These are phyloP conservation scores for Mixornis gularis DNA, from an alignment of 2,113 vertebrate genomes.

Conservation along the genomic window DNA sequence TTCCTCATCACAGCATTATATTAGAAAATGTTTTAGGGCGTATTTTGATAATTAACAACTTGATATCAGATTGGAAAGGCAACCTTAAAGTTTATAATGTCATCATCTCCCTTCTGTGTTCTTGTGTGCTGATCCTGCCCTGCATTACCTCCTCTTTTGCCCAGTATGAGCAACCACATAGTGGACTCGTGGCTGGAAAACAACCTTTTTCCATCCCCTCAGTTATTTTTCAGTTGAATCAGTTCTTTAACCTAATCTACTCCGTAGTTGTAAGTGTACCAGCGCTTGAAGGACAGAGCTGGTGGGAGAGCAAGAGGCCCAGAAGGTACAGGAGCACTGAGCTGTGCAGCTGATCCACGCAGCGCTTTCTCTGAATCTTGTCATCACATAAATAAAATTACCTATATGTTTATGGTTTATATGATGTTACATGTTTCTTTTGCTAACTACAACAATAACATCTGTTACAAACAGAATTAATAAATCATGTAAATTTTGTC, in stretches of 20 bases:
- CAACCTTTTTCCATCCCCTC: not conserved
- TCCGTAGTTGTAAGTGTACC: not conserved
- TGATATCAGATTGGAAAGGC: not conserved
- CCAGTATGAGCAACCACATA: not conserved
- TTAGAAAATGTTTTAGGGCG: not conserved
- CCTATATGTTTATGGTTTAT: not conserved
- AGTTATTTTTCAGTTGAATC: not conserved
- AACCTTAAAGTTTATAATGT: not conserved
- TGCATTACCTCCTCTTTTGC: not conserved
- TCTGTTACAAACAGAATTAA: not conserved
- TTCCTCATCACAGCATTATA: not conserved
- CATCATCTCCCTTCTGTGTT: not conserved
- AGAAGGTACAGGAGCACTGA: not conserved
- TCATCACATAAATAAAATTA: not conserved
- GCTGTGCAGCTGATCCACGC: not conserved
- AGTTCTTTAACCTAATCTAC: not conserved
- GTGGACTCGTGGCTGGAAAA: not conserved
- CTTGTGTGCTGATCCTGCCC: not conserved
- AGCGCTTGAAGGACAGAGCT: not conserved
- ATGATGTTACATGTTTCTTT: not conserved
- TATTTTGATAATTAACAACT: not conserved
- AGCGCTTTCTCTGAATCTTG: not conserved
- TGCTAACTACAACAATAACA: not conserved
- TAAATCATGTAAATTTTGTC: not conserved
- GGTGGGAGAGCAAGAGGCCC: not conserved